A percentile compares a stretch with the other conserved stretches of the same genome.
Conservation (phyloP, 1,140 invertebrate genomes). For the Saxidomus purpurata region DNA sequence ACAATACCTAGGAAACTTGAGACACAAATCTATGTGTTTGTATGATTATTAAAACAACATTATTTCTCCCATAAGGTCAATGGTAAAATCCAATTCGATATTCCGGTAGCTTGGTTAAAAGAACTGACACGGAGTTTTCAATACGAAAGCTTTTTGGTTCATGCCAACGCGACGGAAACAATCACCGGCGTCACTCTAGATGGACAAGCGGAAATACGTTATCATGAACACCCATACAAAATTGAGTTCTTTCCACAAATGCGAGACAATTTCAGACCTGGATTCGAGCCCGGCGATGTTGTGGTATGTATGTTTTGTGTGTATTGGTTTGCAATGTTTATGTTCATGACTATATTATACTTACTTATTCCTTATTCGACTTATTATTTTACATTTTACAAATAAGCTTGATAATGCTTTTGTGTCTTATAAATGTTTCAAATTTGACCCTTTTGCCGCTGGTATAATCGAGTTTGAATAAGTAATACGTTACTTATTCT, state of each 20-base stretch:
- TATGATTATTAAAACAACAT: too few relatives aligned
- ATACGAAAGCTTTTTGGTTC: slow-evolving; percentile 30
- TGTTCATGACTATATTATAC: too few relatives aligned
- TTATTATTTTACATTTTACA: too few relatives aligned
- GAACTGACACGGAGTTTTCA: slow-evolving; percentile 19
- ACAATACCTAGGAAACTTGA: too few relatives aligned
- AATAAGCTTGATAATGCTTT: too few relatives aligned
- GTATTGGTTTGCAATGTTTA: neutral
- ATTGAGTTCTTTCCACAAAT: slow-evolving; percentile 53
- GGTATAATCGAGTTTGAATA: too few relatives aligned
- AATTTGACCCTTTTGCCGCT: too few relatives aligned
- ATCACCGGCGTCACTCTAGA: slow-evolving; percentile 33
- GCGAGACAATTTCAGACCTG: slow-evolving; percentile 55
- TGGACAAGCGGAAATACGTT: slow-evolving; percentile 30
- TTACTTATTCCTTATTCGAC: too few relatives aligned
- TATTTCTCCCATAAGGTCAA: too few relatives aligned
- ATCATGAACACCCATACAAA: slow-evolving; percentile 8
- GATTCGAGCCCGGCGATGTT: slow-evolving; percentile 26
- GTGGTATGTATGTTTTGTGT: neutral
- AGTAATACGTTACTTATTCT: too few relatives aligned
- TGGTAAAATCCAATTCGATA: slow-evolving; percentile 15
- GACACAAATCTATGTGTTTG: too few relatives aligned
- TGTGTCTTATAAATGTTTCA: too few relatives aligned
- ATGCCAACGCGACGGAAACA: slow-evolving; percentile 48
- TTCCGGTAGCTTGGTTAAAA: slow-evolving; percentile 9